phyloP scores from a whole-genome alignment of 1,140 invertebrate genomes.

The Charaxes varanes region DNA sequence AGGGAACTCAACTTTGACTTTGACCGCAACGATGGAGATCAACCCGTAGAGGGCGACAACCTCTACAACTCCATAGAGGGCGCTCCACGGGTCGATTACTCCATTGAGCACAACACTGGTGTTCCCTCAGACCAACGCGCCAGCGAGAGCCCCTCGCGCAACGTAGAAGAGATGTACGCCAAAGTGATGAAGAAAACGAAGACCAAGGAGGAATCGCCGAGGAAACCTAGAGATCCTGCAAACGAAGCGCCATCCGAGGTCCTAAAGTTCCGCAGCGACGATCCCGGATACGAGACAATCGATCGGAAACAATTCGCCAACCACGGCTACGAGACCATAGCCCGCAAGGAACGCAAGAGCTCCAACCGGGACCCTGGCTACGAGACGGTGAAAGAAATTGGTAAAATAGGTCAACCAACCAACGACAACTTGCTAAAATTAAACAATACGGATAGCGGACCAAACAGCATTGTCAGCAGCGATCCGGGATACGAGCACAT shows the following conservation, averaged over 20 bases:
- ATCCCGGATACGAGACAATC: constrained; percentile 72
- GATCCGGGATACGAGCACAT: constrained; percentile 79
- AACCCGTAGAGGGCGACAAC: constrained; percentile 52
- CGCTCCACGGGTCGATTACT: constrained; percentile 45
- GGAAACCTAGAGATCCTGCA: constrained; percentile 38
- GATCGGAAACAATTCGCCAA: constrained; percentile 57
- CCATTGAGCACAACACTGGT: constrained; percentile 52
- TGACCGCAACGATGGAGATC: constrained; percentile 41
- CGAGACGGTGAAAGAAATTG: constrained; percentile 75
- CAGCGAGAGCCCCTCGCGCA: constrained; percentile 77
- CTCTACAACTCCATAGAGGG: constrained; percentile 68
- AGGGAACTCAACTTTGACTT: constrained; percentile 65
- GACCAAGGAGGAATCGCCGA: constrained; percentile 39
- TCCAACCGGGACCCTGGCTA: constrained; percentile 77
- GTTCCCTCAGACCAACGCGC: constrained; percentile 75
- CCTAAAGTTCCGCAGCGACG: constrained; percentile 51
- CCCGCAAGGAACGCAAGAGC: constrained; percentile 54
- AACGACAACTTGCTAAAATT: constrained; percentile 54
- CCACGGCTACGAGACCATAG: constrained; percentile 71
- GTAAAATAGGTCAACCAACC: constrained; percentile 32
- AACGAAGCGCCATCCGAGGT: constrained; percentile 20
- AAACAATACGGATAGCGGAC: constrained; percentile 68
- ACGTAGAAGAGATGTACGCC: constrained; percentile 90
- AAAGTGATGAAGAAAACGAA: constrained; percentile 85
- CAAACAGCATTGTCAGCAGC: constrained; percentile 74